Evolutionary conservation across 2,888 invertebrate genomes (phyloP).

Genomic region (Malthinus seriepunctatus): DNA sequence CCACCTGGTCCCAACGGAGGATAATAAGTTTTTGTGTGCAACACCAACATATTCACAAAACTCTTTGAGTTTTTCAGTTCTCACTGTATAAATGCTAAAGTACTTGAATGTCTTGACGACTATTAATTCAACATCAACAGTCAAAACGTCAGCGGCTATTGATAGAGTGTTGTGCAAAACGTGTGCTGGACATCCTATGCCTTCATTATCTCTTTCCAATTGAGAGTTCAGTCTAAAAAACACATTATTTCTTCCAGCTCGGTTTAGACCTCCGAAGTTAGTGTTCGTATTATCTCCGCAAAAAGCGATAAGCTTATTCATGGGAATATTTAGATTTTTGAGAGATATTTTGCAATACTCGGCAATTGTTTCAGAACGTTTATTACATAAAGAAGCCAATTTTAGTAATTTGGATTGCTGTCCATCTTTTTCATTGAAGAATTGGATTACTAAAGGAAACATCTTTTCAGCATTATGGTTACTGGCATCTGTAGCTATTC

Average conservation of each 20-base stretch:
- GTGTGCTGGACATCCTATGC: slow-evolving; percentile 24
- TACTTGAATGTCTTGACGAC: slow-evolving; percentile 1
- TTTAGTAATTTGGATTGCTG: not conserved
- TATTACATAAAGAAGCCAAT: not conserved
- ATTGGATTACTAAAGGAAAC: not conserved
- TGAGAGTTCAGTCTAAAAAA: not conserved
- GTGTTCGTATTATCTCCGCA: slow-evolving; percentile 3
- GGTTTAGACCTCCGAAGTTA: not conserved
- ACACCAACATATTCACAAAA: slow-evolving; percentile 15
- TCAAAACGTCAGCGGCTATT: slow-evolving; percentile 6
- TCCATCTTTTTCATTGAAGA: not conserved
- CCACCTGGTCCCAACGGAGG: slow-evolving; percentile 15
- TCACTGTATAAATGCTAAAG: slow-evolving; percentile 8
- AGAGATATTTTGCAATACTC: no score
- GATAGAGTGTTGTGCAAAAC: slow-evolving; percentile 6
- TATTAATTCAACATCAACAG: slow-evolving; percentile 3
- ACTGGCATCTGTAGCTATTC: slow-evolving; percentile 7
- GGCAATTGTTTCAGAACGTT: not conserved
- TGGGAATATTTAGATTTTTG: not conserved
- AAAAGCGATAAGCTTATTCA: not conserved
- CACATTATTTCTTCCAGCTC: not conserved
- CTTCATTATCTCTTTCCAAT: slow-evolving; percentile 7
- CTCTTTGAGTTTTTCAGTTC: not conserved
- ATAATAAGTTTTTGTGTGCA: slow-evolving; percentile 14
- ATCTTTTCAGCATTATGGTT: slow-evolving; percentile 8